Percentiles rank a stretch among this genome's conserved stretches.
phyloP scores from a whole-genome alignment of 2,113 vertebrate genomes.

The Erythrolamprus reginae region DNA sequence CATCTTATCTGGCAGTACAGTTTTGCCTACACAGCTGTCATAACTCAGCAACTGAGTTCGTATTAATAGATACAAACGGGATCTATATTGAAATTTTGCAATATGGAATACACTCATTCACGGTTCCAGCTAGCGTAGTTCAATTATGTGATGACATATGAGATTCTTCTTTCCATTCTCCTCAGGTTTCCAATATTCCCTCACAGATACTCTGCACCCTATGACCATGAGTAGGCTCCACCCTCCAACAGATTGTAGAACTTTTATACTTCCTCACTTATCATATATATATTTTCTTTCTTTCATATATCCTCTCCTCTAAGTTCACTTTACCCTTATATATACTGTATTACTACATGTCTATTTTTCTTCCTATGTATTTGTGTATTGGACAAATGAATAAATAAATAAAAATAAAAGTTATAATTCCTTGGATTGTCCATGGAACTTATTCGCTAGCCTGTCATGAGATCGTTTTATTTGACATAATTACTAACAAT shows the following conservation, averaged over 20 bases:
- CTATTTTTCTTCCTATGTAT: no score
- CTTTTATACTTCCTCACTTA: not conserved
- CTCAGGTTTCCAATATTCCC: not conserved
- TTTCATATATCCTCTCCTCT: no score
- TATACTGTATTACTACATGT: no score
- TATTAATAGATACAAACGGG: not conserved
- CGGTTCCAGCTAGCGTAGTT: not conserved
- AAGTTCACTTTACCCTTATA: no score
- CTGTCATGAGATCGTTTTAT: not conserved
- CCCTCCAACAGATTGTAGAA: not conserved
- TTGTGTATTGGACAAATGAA: no score
- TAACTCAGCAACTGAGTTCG: not conserved
- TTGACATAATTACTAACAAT: not conserved
- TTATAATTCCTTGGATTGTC: not conserved
- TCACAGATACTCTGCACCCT: not conserved
- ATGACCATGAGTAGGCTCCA: not conserved
- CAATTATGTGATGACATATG: not conserved
- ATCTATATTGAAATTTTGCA: not conserved
- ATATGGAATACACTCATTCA: not conserved
- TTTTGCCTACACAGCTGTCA: not conserved
- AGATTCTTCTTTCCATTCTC: not conserved
- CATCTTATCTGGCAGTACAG: not conserved
- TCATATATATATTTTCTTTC: no score
- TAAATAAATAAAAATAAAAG: no score
- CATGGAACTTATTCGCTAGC: not conserved